These are phyloP conservation scores for Epicampocera succincta DNA, from an alignment of 2,888 invertebrate species.

Conservation along the genomic window DNA sequence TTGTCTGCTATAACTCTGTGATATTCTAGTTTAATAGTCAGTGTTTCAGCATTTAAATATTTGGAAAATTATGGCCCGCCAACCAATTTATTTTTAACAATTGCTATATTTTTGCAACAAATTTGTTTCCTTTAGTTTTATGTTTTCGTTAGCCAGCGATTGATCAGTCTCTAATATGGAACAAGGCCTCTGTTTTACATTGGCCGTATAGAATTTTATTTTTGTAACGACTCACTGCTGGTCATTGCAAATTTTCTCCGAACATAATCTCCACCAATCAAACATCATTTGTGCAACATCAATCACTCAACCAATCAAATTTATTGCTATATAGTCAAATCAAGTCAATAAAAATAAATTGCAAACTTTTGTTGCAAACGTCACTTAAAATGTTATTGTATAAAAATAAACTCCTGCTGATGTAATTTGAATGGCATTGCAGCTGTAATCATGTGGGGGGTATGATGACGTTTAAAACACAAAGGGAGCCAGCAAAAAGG, in stretches of 20 bases:
- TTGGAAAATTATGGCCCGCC: too few relatives aligned
- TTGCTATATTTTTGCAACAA: too few relatives aligned
- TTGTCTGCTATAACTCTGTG: too few relatives aligned
- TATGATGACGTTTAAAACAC: constrained; percentile 7
- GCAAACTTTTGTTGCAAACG: neutral
- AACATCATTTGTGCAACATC: constrained; percentile 1
- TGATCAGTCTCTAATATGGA: too few relatives aligned
- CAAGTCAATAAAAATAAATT: constrained; percentile 33
- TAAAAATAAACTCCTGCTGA: constrained; percentile 3
- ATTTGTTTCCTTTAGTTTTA: too few relatives aligned
- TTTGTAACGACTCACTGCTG: neutral
- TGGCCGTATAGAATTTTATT: neutral
- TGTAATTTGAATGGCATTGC: constrained; percentile 28
- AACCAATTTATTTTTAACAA: too few relatives aligned
- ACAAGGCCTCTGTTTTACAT: too few relatives aligned
- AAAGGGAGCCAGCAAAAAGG: neutral
- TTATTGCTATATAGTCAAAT: neutral
- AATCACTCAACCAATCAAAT: neutral
- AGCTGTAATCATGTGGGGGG: constrained; percentile 16
- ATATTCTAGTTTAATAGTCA: too few relatives aligned
- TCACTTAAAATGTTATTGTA: constrained; percentile 14
- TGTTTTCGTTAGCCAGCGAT: too few relatives aligned
- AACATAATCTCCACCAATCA: neutral
- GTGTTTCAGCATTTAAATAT: too few relatives aligned
- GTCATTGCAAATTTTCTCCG: neutral